Evolutionary conservation across 2,888 invertebrate genomes (phyloP).

Genomic region (Eurytoma californica): DNA sequence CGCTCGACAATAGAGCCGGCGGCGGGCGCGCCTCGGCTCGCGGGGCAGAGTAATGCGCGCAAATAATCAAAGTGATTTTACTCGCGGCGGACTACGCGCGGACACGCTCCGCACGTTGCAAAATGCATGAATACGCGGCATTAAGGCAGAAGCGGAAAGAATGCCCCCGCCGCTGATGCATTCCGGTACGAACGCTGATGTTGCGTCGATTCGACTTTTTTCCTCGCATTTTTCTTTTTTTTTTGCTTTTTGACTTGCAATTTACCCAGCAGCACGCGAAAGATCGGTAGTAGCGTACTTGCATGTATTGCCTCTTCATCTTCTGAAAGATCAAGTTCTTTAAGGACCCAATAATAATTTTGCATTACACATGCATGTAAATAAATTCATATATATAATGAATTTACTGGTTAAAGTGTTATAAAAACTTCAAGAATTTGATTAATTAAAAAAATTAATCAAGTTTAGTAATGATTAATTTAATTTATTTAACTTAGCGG

Average conservation of each 20-base stretch:
- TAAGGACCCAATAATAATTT: too few relatives aligned
- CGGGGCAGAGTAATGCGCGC: slow-evolving; percentile 46
- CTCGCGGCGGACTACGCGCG: not conserved
- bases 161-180: not conserved
- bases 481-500: too few relatives aligned
- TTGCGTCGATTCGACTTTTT: not conserved
- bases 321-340: too few relatives aligned
- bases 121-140: slow-evolving; percentile 52
- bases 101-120: slow-evolving; percentile 41
- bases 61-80: slow-evolving; percentile 54
- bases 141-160: slow-evolving; percentile 11
- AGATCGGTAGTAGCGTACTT: not conserved
- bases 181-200: slow-evolving; percentile 17
- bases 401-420: too few relatives aligned
- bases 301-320: too few relatives aligned
- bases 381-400: too few relatives aligned
- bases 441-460: too few relatives aligned
- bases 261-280: not conserved
- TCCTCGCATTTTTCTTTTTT: not conserved
- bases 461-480: too few relatives aligned
- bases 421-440: too few relatives aligned
- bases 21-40: not conserved
- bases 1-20: not conserved
- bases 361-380: too few relatives aligned
- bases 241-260: not conserved